Percentiles rank a stretch among this genome's conserved stretches.
Conservation (phyloP, 2,888 invertebrate genomes). For the Orthosia gothica region DNA sequence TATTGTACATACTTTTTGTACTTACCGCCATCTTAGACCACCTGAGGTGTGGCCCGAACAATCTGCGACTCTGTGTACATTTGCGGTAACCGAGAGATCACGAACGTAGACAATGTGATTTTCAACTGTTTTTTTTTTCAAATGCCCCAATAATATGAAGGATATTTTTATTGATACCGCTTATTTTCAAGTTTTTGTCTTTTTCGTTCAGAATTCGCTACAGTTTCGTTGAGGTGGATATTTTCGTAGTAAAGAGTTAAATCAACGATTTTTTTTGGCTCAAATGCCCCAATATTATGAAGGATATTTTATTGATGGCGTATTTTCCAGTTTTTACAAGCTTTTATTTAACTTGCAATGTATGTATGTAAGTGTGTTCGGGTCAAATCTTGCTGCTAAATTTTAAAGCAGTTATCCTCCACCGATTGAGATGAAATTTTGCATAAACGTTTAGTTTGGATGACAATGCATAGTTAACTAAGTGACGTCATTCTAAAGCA, state of each 20-base stretch:
- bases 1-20: constrained; percentile 55
- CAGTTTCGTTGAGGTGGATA: background rate
- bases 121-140: constrained; percentile 11
- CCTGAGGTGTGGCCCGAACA: constrained; percentile 55
- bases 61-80: constrained; percentile 53
- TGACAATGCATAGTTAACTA: too few relatives aligned
- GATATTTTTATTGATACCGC: background rate
- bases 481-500: too few relatives aligned
- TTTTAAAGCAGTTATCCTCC: too few relatives aligned
- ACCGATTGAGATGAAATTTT: too few relatives aligned
- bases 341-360: background rate
- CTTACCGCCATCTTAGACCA: constrained; percentile 54
- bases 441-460: too few relatives aligned
- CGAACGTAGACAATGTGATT: constrained; percentile 33
- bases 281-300: background rate
- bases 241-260: too few relatives aligned
- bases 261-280: background rate
- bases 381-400: too few relatives aligned
- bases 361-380: background rate
- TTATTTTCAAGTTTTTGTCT: background rate
- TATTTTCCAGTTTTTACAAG: background rate
- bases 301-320: background rate
- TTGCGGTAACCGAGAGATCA: constrained; percentile 50
- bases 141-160: background rate
- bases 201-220: constrained; percentile 22